Percentiles rank a stretch among this genome's conserved stretches.
phyloP scores from a whole-genome alignment of 2,888 invertebrate genomes.

The Himalopsyche kuldschensis region DNA sequence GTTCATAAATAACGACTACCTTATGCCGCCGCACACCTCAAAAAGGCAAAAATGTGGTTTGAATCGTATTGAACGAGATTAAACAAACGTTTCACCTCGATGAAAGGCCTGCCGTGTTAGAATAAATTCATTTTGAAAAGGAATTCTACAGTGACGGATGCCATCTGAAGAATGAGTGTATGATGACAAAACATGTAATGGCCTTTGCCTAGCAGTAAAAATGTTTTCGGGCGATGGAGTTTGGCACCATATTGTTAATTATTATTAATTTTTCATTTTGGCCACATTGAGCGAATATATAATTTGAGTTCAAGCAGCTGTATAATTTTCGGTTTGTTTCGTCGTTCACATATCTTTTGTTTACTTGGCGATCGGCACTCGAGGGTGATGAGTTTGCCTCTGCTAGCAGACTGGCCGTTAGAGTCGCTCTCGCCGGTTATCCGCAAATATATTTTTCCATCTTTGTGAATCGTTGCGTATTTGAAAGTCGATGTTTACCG shows the following conservation, averaged over 20 bases:
- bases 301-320: neutral
- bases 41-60: neutral
- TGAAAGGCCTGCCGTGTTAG: neutral
- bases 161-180: neutral
- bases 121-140: neutral
- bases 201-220: neutral
- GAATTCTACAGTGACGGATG: neutral
- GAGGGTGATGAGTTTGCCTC: neutral
- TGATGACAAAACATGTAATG: neutral
- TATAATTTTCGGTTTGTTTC: too few relatives aligned
- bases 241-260: neutral
- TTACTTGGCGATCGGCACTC: neutral
- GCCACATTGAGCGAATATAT: neutral
- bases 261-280: neutral
- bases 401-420: neutral
- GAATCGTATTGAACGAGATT: neutral
- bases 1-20: neutral
- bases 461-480: neutral
- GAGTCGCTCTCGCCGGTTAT: neutral
- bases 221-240: neutral
- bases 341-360: neutral
- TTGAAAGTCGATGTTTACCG: conserved; percentile 17
- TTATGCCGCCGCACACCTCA: neutral
- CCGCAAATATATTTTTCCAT: neutral
- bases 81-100: neutral